Percentiles rank a stretch among this genome's conserved stretches.
phyloP scores from a whole-genome alignment of 2,113 vertebrate species.

The Noturus placidus region DNA sequence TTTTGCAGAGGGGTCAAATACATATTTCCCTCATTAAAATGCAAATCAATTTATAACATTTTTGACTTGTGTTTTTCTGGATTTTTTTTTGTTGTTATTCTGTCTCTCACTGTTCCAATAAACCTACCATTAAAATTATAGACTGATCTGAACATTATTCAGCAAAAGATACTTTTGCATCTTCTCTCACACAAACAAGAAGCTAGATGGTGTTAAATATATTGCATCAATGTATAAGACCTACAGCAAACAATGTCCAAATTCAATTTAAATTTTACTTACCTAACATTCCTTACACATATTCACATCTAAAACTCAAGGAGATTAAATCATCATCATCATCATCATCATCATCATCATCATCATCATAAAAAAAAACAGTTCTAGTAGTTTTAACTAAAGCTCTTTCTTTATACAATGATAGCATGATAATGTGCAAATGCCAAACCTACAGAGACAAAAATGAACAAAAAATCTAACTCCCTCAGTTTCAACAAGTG shows the following conservation, averaged over 20 bases:
- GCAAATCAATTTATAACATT: too few species aligned
- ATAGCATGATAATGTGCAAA: neutral
- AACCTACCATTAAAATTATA: too few species aligned
- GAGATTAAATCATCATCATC: neutral
- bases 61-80: too few species aligned
- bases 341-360: neutral
- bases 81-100: too few species aligned
- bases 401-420: neutral
- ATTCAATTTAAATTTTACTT: neutral
- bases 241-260: neutral
- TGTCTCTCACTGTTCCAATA: too few species aligned
- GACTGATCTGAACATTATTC: too few species aligned
- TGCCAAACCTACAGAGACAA: neutral
- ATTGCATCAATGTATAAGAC: too few species aligned
- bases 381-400: neutral
- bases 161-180: too few species aligned
- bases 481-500: constrained; percentile 1
- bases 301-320: neutral
- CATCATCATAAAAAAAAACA: neutral
- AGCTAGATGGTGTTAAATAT: too few species aligned
- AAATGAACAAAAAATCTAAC: neutral
- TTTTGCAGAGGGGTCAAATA: too few species aligned
- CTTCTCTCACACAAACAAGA: too few species aligned
- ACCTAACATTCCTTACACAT: neutral
- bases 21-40: too few species aligned